Conservation (phyloP, 2,113 vertebrate genomes). For the Quiscalus mexicanus region DNA sequence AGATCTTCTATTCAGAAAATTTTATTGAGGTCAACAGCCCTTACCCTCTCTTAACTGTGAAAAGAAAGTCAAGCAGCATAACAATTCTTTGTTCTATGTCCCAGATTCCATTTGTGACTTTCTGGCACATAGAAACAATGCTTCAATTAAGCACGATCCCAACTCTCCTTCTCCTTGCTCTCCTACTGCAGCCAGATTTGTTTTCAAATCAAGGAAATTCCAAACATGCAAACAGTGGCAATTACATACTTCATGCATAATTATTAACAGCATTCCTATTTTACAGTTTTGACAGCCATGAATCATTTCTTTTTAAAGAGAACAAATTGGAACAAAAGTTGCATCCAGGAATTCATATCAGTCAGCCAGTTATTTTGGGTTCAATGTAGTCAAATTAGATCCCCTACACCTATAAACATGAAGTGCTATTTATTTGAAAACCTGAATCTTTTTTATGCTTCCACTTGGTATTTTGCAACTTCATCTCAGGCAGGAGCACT, state of each 20-base stretch:
- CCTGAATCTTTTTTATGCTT: background rate
- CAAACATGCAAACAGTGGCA: background rate
- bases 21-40: constrained; percentile 45
- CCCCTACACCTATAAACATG: background rate
- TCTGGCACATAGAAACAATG: background rate
- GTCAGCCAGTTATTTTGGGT: background rate
- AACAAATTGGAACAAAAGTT: background rate
- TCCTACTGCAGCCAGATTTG: background rate
- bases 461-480: background rate
- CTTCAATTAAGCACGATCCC: background rate
- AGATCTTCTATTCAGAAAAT: background rate
- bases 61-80: background rate
- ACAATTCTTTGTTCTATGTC: background rate
- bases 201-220: constrained; percentile 11
- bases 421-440: background rate
- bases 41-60: background rate
- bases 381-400: background rate
- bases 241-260: background rate
- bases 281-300: background rate
- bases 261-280: background rate
- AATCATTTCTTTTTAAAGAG: background rate
- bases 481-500: background rate
- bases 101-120: background rate
- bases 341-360: background rate
- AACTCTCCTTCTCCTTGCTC: background rate